Base-by-base conservation (phyloP, 2,797 vertebrate species). In the Cryptoprocta ferox region DNA sequence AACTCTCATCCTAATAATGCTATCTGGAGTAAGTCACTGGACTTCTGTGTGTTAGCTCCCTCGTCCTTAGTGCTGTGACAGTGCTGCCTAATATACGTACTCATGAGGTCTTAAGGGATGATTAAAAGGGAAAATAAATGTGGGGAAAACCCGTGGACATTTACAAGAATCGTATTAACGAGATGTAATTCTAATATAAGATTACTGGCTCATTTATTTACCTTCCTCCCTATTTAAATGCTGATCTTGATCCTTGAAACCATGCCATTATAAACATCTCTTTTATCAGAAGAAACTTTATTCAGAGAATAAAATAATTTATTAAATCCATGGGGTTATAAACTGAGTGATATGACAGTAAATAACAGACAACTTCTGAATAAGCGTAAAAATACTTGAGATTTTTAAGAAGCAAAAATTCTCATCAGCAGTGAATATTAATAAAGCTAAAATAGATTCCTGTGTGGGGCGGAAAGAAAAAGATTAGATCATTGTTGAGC, bases 321-420 rank as follows among this genome's bases (percentile, higher is more conserved):
- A 84, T 76, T 92, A 53, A 79, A 91, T 45, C 9, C 30, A 59
- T 24, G 24, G 24, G 13, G 19, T 89, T 90, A 65, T 56, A 71
- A 87, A 85, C 24, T 48, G 18, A 83, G 14, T 35, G 61, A 32
- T 18, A 53, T 26, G 68, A 83, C 70, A 85, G 45, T 88, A 96
- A 94, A 53, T 37, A 91, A 91, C 0, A 50, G 11, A 48, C 15
- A 88, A 91, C 16, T 56, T 84, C n/a, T n/a, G 30, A 95, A 82
- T 65, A 68, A 78, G 61, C 35, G 84, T 18, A 76, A 94, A 94
- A 80, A 81, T 66, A 42, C 87, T 24, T 37, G 56, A 42, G 13
- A 75, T 71, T 26, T 92, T 94, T 84, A 75, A 73, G 50, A 79
- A 95, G 61, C 71, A 92, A 42, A 96, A 89, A 88, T 56, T 53